Conservation (phyloP, 2,888 invertebrate species). For the Odiellus spinosus region DNA sequence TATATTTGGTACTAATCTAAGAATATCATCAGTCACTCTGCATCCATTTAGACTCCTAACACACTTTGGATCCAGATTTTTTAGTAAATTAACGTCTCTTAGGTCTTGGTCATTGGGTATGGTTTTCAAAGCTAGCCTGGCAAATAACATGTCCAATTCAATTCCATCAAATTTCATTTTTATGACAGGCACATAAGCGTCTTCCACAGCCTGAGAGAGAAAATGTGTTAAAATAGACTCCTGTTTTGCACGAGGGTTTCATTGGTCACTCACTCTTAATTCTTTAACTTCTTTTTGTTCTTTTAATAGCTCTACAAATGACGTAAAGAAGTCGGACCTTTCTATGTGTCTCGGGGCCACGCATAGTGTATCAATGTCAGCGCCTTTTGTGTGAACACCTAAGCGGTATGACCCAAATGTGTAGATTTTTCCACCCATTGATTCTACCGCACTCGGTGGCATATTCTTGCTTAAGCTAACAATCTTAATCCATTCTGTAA, state of each 20-base stretch:
- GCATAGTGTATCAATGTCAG: slow-evolving; percentile 96
- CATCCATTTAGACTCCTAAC: slow-evolving; percentile 95
- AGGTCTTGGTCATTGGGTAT: slow-evolving; percentile 73
- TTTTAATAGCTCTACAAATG: slow-evolving; percentile 80
- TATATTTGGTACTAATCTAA: slow-evolving; percentile 84
- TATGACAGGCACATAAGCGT: slow-evolving; percentile 97
- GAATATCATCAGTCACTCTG: slow-evolving; percentile 94
- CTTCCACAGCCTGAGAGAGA: slow-evolving; percentile 65
- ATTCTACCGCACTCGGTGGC: slow-evolving; percentile 71
- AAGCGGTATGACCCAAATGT: slow-evolving; percentile 93
- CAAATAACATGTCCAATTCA: slow-evolving; percentile 93
- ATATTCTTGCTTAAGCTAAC: slow-evolving; percentile 77
- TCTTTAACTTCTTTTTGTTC: slow-evolving; percentile 70
- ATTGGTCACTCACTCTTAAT: slow-evolving; percentile 42
- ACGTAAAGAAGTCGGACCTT: slow-evolving; percentile 82
- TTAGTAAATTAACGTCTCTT: slow-evolving; percentile 72
- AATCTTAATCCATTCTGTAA: slow-evolving; percentile 84
- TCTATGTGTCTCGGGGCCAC: slow-evolving; percentile 93
- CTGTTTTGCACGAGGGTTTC: too few species aligned
- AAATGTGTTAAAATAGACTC: slow-evolving; percentile 4
- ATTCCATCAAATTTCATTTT: slow-evolving; percentile 98
- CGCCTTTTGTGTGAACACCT: slow-evolving; percentile 85
- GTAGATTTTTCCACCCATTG: slow-evolving; percentile 90
- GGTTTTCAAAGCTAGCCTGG: slow-evolving; percentile 81
- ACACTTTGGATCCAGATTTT: slow-evolving; percentile 89